phyloP scores from a whole-genome alignment of 1,140 invertebrate species.

The Tribolium madens region DNA sequence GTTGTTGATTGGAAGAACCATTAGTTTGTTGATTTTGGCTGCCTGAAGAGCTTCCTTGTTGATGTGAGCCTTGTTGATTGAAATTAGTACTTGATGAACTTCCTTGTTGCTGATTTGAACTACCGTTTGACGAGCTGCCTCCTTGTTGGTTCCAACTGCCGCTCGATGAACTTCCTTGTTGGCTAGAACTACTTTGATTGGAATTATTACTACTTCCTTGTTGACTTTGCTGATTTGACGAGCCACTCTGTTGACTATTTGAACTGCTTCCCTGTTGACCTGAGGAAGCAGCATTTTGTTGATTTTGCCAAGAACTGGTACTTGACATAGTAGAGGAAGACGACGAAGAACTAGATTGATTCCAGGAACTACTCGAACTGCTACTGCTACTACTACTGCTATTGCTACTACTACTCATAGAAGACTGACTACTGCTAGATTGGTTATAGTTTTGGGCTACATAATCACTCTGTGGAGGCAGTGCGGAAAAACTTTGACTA shows the following conservation, averaged over 20 bases:
- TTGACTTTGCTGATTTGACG: slow-evolving; percentile 26
- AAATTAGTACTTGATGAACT: background rate
- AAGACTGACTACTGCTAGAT: slow-evolving; percentile 38
- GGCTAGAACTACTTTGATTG: slow-evolving; percentile 2
- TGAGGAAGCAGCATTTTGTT: slow-evolving; percentile 35
- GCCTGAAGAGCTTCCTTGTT: slow-evolving; percentile 20
- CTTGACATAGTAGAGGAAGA: slow-evolving; percentile 13
- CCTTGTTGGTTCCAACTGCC: slow-evolving; percentile 38
- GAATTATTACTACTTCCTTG: slow-evolving; percentile 8
- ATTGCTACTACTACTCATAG: slow-evolving; percentile 14
- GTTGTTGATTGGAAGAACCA: slow-evolving; percentile 34
- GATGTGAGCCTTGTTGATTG: background rate
- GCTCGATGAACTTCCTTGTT: slow-evolving; percentile 2
- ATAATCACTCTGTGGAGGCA: slow-evolving; percentile 22
- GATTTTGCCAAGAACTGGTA: slow-evolving; percentile 14
- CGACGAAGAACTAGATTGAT: slow-evolving; percentile 12
- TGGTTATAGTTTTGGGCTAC: slow-evolving; percentile 28
- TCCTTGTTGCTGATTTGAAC: background rate
- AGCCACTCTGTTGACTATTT: slow-evolving; percentile 7
- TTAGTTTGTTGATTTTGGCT: slow-evolving; percentile 7
- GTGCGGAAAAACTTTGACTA: slow-evolving; percentile 9
- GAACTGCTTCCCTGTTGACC: slow-evolving; percentile 25
- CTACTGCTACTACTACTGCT: slow-evolving; percentile 28
- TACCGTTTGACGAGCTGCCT: background rate
- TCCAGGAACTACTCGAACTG: slow-evolving; percentile 17